Base-by-base conservation (phyloP, 2,888 invertebrate species). In the Apamea sordens region DNA sequence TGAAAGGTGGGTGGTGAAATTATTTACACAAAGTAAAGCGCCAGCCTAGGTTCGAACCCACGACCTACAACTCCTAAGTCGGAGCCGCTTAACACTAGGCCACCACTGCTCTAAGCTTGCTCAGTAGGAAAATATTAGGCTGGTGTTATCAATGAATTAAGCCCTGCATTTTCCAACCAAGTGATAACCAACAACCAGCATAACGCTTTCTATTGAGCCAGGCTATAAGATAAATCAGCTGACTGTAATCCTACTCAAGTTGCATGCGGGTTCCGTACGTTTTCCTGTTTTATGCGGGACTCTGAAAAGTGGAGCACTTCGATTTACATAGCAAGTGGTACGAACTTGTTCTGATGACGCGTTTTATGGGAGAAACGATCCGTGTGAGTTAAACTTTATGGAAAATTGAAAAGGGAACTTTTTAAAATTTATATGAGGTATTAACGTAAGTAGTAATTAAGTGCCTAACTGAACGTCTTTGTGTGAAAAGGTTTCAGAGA, bases 261-360 rank as follows among this genome's bases (percentile, higher is more conserved):
- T 80, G 82, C 63, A 85, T 85, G 82, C 84, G 85, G 86, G 84
- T 73, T 78, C 70, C 64, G 72, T 80, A 74, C 36, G 84, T 67
- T 76, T 74, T 68, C 76, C 77, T 50, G 82, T 75, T 80, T 73
- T 65, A 75, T 77, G 71, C 68, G 71, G 82, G 65, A 70, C 61
- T 77, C 82, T 76, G 77, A 82, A 82, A 85, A 82, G 78, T 85
- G 56, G 75, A 69, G 59, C 82, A 73, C 72, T 78, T 75, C 65
- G 65, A 84, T 84, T 85, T 84, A 79, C 85, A 85, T 84, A 76
- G 76, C 72, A 69, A 67, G 63, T 65, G 50, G 59, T 63, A n/a
- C 64, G 63, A 70, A 73, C n/a, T 78, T 63, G 73, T 67, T 28
- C 75, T 36, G 75, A 73, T 13, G 47, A 44, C 59, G 64, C 82